Percentiles rank a stretch among this genome's conserved stretches.
These are phyloP conservation scores for Halotydeus destructor DNA, from an alignment of 1,140 invertebrate genomes.

Conservation along the genomic window DNA sequence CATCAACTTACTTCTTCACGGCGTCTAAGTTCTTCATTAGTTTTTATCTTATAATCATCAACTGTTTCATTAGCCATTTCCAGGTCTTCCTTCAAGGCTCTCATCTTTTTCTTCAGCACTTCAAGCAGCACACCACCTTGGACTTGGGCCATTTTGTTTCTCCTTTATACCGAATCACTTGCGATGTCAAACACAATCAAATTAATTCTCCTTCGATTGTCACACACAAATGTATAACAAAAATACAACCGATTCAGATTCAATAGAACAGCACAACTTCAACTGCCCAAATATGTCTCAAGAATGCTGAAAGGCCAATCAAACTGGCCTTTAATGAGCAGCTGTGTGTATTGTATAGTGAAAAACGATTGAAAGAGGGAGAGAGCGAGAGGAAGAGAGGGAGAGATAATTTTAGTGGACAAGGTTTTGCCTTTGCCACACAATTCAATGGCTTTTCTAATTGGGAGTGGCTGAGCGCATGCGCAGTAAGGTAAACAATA, in stretches of 20 bases:
- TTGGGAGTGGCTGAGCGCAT: too few species aligned
- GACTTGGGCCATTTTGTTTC: constrained; percentile 7
- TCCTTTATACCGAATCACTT: neutral
- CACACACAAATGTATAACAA: neutral
- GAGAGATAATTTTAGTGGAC: neutral
- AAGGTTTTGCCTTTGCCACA: neutral
- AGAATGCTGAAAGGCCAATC: neutral
- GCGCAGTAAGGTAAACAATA: too few species aligned
- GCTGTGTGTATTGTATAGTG: too few species aligned
- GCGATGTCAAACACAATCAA: neutral
- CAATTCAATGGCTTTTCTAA: too few species aligned
- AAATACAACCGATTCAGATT: neutral
- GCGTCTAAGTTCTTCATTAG: constrained; percentile 69
- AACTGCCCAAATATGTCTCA: neutral
- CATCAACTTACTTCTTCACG: constrained; percentile 70
- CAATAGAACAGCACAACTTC: neutral
- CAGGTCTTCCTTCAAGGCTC: constrained; percentile 90
- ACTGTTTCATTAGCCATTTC: constrained; percentile 90
- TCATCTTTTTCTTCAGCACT: constrained; percentile 98
- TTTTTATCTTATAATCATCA: constrained; percentile 58
- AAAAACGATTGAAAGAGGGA: too few species aligned
- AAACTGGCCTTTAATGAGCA: too few species aligned
- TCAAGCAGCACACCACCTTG: constrained; percentile 48
- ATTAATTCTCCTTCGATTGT: neutral
- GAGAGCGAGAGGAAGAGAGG: neutral